Conservation (phyloP, 2,113 vertebrate species). For the Saguinus imperator region DNA sequence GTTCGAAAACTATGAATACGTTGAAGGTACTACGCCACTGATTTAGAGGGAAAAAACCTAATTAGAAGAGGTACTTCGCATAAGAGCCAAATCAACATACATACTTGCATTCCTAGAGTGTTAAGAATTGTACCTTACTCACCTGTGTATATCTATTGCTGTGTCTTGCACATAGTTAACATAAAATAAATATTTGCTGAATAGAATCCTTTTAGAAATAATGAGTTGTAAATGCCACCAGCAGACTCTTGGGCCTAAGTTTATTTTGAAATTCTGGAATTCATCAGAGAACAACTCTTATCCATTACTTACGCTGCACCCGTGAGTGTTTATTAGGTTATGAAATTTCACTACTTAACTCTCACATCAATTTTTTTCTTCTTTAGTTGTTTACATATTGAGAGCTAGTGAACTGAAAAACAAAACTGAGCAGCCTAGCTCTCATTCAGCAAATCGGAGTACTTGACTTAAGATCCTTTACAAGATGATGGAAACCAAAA, state of each 20-base stretch:
- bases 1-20: constrained; percentile 2
- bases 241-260: background rate
- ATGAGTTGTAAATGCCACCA: constrained; percentile 40
- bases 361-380: constrained; percentile 28
- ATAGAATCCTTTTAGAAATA: background rate
- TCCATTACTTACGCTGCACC: background rate
- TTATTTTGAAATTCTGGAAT: constrained; percentile 40
- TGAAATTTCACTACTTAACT: constrained; percentile 29
- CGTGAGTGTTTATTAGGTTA: constrained; percentile 22
- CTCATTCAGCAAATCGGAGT: background rate
- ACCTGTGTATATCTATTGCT: background rate
- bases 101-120: background rate
- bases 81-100: constrained; percentile 12
- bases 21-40: background rate
- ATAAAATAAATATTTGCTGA: constrained; percentile 27
- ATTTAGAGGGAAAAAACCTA: background rate
- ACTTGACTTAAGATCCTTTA: constrained; percentile 15
- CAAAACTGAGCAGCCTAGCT: background rate
- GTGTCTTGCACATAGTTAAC: constrained; percentile 11
- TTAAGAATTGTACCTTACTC: constrained; percentile 40
- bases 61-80: constrained; percentile 23
- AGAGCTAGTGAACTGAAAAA: background rate
- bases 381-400: background rate
- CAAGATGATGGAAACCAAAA: constrained; percentile 28
- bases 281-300: background rate